Percentiles rank a stretch among this genome's conserved stretches.
Conservation (phyloP, 1,140 invertebrate species). For the Eupristina koningsbergeri region DNA sequence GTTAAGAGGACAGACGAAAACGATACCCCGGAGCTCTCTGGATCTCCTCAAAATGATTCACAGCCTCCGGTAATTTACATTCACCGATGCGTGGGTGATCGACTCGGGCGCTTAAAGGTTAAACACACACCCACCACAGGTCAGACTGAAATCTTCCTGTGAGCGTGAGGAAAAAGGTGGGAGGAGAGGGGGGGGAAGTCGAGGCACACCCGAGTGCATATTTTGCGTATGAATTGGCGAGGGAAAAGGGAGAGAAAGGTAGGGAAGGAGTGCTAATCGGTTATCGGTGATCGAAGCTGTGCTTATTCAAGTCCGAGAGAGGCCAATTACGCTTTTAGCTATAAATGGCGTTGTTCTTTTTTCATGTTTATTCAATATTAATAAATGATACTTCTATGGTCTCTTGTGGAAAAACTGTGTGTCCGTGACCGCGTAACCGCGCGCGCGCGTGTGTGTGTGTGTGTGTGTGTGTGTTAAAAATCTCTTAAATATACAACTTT, state of each 20-base stretch:
- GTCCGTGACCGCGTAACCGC: no score
- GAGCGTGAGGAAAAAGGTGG: background rate
- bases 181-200: background rate
- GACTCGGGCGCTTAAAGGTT: constrained; percentile 67
- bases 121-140: constrained; percentile 69
- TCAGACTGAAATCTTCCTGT: constrained; percentile 13
- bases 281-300: background rate
- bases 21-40: constrained; percentile 57
- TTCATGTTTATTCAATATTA: background rate
- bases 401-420: no score
- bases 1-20: constrained; percentile 20
- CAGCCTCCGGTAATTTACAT: constrained; percentile 72
- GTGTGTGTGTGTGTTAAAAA: no score
- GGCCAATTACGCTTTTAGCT: background rate
- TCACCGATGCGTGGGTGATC: constrained; percentile 72
- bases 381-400: background rate
- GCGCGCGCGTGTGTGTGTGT: no score
- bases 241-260: background rate
- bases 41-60: constrained; percentile 70
- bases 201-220: background rate
- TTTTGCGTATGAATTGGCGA: background rate
- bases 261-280: constrained; percentile 5
- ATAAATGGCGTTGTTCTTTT: background rate
- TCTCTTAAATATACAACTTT: no score
- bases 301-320: background rate